Base-by-base conservation (phyloP, 2,888 invertebrate species). In the Dilophus febrilis region DNA sequence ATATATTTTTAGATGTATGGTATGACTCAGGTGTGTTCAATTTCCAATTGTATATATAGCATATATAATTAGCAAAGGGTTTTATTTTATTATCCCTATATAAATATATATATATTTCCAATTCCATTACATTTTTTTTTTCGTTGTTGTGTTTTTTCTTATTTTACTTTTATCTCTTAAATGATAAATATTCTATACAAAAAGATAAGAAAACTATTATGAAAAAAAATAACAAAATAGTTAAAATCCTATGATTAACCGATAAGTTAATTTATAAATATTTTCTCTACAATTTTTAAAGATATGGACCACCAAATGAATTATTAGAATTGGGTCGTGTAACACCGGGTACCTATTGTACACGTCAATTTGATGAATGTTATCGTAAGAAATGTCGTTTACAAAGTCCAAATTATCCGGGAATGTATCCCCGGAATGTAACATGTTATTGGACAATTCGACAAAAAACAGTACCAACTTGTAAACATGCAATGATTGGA, bases 371-470 rank as follows among this genome's bases (percentile, higher is more conserved):
- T 64, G 77, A 88, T 67, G 77, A 87, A 64, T 81, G 85, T 64
- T 79, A 83, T 57, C 73, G 81, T 45, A 84, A 83, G 55, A 77
- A 79, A 44, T 88, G 90, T 57, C 76, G 84, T 38, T 67, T 88
- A 47, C 88, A 88, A 64, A 85, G 84, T 48, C 88, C 90, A 38
- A 88, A 88, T 64, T 90, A 86, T 58, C 88, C 88, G 11, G 87
- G 87, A 42, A 83, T 87, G 72, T 61, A 61, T 54, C 60, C 60
- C 45, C 66, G 90, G 47, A 91, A 91, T 64, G 87, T 91, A 18
- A 85, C 87, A 44, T 94, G 92, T 61, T 81, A 85, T 59, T 86
- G 87, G 72, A 84, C 83, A 46, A 67, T 88, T 47, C 71, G 85
- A 30, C 85, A 88, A 62, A 80, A 84, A 58, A 77, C 77, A 54